Conservation (phyloP, 2,888 invertebrate genomes). For the Phaonia tiefii region DNA sequence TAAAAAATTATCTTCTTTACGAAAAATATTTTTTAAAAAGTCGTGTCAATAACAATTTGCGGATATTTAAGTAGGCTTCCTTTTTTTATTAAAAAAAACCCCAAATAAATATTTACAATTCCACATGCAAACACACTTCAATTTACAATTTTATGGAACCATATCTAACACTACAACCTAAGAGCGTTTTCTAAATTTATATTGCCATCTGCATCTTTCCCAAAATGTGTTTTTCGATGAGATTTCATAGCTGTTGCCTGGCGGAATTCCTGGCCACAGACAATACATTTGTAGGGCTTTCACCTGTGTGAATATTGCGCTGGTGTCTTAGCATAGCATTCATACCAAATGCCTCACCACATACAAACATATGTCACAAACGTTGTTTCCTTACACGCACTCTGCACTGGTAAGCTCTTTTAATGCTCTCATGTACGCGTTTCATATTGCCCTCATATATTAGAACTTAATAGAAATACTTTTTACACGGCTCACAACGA, state of each 20-base stretch:
- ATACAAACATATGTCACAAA: conserved; percentile 52
- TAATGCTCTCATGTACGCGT: conserved; percentile 51
- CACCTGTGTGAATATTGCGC: conserved; percentile 67
- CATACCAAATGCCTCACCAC: conserved; percentile 65
- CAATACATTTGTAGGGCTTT: conserved; percentile 67
- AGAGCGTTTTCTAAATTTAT: too few relatives aligned
- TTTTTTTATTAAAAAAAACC: too few relatives aligned
- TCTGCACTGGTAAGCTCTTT: conserved; percentile 52
- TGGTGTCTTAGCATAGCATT: conserved; percentile 66
- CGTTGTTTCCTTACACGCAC: conserved; percentile 57
- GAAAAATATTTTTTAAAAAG: too few relatives aligned
- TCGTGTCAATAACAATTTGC: too few relatives aligned
- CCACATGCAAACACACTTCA: too few relatives aligned
- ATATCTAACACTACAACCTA: too few relatives aligned
- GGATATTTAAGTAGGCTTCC: too few relatives aligned
- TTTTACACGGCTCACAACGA: conserved; percentile 43
- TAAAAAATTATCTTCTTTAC: too few relatives aligned
- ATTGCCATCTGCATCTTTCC: too few relatives aligned
- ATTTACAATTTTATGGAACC: too few relatives aligned
- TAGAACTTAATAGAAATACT: conserved; percentile 53
- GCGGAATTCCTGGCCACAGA: conserved; percentile 65
- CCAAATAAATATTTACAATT: too few relatives aligned
- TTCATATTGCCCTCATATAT: conserved; percentile 61
- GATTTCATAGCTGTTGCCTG: conserved; percentile 68
- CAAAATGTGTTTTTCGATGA: conserved; percentile 63